Conservation (phyloP, 2,888 invertebrate species). For the Netelia melanura region DNA sequence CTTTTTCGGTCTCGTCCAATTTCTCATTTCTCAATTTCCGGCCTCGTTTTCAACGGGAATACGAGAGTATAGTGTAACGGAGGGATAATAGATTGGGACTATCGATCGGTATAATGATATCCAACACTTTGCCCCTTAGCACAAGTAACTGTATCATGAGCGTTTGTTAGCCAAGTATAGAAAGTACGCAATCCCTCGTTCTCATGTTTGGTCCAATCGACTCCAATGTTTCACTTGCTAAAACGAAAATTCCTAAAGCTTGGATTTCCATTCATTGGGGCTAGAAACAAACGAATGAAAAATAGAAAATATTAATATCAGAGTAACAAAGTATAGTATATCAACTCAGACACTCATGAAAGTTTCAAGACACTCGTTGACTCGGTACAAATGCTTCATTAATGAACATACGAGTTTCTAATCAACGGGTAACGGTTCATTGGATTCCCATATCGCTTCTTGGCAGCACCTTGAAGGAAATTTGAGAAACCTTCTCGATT, state of each 20-base stretch:
- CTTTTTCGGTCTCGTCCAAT: constrained; percentile 5
- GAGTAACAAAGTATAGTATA: neutral
- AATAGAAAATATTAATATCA: too few species aligned
- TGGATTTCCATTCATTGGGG: neutral
- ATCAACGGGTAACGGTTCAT: neutral
- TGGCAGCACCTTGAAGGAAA: constrained; percentile 8
- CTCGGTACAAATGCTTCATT: constrained; percentile 10
- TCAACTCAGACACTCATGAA: neutral
- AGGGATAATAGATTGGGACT: constrained; percentile 34
- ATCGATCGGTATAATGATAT: constrained; percentile 34
- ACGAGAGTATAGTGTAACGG: neutral
- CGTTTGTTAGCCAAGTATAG: neutral
- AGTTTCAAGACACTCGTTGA: neutral
- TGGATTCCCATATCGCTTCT: constrained; percentile 17
- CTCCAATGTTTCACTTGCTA: neutral
- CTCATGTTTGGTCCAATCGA: neutral
- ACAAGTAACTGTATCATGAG: neutral
- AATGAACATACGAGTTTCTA: constrained; percentile 30
- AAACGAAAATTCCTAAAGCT: neutral
- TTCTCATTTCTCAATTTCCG: constrained; percentile 27
- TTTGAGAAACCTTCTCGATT: constrained; percentile 17
- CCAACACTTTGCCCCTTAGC: neutral
- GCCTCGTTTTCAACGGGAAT: constrained; percentile 13
- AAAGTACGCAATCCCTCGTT: neutral
- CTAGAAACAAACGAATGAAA: neutral